A percentile compares a stretch with the other conserved stretches of the same genome.
Conservation (phyloP, 2,888 invertebrate species). For the Torymus aiolomorphi region DNA sequence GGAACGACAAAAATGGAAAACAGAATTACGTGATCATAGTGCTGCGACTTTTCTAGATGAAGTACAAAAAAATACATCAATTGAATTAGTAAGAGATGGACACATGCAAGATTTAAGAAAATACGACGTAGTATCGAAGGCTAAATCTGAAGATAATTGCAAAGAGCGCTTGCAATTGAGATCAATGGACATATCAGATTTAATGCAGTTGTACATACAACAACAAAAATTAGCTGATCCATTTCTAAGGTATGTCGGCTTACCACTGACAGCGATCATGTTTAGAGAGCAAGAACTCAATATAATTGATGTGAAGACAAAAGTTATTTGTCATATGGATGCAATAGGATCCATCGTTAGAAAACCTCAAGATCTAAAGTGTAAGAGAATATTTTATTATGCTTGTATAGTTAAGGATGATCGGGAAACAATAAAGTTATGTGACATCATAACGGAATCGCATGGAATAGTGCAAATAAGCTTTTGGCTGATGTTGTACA, state of each 20-base stretch:
- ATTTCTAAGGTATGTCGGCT: conserved; percentile 14
- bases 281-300: conserved; percentile 36
- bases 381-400: conserved; percentile 56
- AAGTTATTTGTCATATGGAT: conserved; percentile 55
- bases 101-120: conserved; percentile 2
- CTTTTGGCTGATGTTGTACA: conserved; percentile 40
- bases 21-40: background rate
- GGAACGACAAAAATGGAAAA: background rate
- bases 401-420: conserved; percentile 16
- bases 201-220: conserved; percentile 31
- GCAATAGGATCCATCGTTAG: conserved; percentile 53
- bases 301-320: conserved; percentile 23
- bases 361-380: conserved; percentile 38
- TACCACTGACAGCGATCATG: conserved; percentile 38
- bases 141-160: conserved; percentile 38
- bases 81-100: background rate
- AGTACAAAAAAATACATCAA: background rate
- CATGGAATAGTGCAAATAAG: conserved; percentile 48
- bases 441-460: conserved; percentile 50
- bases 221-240: too few relatives aligned
- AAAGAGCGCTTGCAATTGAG: conserved; percentile 11
- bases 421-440: conserved; percentile 26
- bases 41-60: background rate
- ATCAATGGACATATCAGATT: conserved; percentile 53
- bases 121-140: conserved; percentile 31